Evolutionary conservation across 2,113 vertebrate species (phyloP).

Genomic region (Anarhynchus alexandrinus): DNA sequence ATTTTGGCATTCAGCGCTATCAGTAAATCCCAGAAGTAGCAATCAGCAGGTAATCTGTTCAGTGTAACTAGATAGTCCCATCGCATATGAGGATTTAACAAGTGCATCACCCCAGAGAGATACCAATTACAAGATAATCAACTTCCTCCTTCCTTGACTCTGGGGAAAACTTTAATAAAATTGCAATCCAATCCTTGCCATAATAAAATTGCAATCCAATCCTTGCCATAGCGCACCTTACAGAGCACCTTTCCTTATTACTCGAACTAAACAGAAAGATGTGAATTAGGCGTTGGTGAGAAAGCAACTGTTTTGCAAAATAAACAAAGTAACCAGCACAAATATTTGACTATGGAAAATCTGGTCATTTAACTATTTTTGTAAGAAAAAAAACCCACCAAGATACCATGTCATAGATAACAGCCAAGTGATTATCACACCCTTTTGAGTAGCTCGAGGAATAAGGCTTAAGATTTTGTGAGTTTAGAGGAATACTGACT

Average conservation of each 20-base stretch:
- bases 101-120: constrained; percentile 24
- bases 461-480: not conserved
- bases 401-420: not conserved
- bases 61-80: constrained; percentile 27
- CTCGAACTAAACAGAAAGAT: not conserved
- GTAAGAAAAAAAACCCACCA: not conserved
- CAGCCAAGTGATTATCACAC: not conserved
- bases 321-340: not conserved
- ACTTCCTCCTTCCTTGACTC: not conserved
- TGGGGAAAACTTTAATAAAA: constrained; percentile 13
- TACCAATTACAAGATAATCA: constrained; percentile 42
- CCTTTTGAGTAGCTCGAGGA: not conserved
- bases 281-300: not conserved
- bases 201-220: not conserved
- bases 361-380: not conserved
- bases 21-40: constrained; percentile 44
- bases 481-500: not conserved
- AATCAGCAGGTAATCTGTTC: constrained; percentile 60
- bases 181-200: not conserved
- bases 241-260: not conserved
- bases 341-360: not conserved
- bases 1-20: constrained; percentile 43
- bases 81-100: constrained; percentile 22
- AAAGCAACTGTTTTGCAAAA: not conserved
- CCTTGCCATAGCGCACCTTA: not conserved